These are phyloP conservation scores for human DNA, from an alignment of 2,113 vertebrate genomes.

Conservation along the genomic window GRCh38 chr13:34738001-34738500, in stretches of 20 bases:
- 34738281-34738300: background rate
- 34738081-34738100: background rate
- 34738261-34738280: background rate
- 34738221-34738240: background rate
- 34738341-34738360: background rate
- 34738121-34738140: background rate
- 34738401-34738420: background rate
- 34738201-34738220: background rate
- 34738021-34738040: background rate
- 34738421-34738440: background rate
- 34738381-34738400: background rate
- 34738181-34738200: background rate
- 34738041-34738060: background rate
- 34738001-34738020: background rate
- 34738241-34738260: background rate
- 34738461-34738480: background rate
- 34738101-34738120: background rate
- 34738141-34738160: background rate
- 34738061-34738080: background rate
- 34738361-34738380: background rate
- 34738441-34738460: slow-evolving; percentile 24
- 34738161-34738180: background rate
- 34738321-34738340: background rate
- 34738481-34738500: slow-evolving; percentile 31
- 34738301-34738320: background rate